These are phyloP conservation scores for Spea hammondii DNA, from an alignment of 2,797 vertebrate genomes.

Conservation along the genomic window DNA sequence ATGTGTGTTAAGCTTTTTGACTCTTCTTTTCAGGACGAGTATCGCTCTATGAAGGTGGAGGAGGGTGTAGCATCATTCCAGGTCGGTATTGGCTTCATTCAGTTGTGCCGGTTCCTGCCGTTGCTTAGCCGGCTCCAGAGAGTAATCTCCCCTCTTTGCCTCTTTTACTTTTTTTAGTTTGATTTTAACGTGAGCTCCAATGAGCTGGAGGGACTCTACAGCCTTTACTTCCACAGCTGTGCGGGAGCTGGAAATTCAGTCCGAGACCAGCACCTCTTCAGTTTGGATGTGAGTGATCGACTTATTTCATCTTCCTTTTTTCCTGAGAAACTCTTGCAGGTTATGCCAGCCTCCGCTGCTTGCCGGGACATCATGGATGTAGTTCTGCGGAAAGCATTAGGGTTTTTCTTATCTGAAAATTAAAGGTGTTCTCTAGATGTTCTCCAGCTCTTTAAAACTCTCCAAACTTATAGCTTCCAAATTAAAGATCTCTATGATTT, in stretches of 20 bases:
- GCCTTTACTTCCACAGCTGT: constrained; percentile 83
- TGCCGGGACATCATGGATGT: no score
- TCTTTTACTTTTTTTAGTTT: constrained; percentile 69
- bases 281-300: constrained; percentile 74
- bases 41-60: constrained; percentile 51
- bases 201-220: constrained; percentile 81
- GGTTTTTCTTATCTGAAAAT: no score
- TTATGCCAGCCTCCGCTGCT: no score
- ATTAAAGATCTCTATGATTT: no score
- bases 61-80: constrained; percentile 64
- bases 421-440: no score
- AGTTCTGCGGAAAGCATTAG: no score
- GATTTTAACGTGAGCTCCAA: constrained; percentile 74
- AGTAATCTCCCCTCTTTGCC: constrained; percentile 39
- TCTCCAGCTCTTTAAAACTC: no score
- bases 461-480: no score
- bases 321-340: no score
- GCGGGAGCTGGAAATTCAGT: constrained; percentile 3
- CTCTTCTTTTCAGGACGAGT: constrained; percentile 6
- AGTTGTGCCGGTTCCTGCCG: neutral
- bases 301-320: no score
- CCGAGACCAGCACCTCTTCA: constrained; percentile 64
- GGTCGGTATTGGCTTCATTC: constrained; percentile 55
- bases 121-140: neutral
- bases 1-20: no score